Evolutionary conservation across 2,888 invertebrate species (phyloP), one percentile per base, ranked within the genome.

Genomic region (Gastrophysa polygoni): DNA sequence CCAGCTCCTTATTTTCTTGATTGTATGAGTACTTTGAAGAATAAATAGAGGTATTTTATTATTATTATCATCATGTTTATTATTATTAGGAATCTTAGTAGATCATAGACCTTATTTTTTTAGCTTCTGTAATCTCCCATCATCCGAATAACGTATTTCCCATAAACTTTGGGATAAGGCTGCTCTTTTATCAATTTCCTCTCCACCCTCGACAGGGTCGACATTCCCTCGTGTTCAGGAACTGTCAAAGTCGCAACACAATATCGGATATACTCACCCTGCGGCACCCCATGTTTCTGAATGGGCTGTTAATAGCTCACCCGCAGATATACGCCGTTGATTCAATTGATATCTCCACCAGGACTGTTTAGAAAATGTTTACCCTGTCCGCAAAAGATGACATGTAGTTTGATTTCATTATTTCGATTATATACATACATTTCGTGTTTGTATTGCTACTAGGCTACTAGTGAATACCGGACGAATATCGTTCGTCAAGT

Each of bases 271-370:
- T 46, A 32, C 11, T 47, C 21, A 28, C 48, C 54, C 11, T 24
- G 46, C 46, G 48, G 63, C 60, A 52, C 63, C 63, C 64, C 62
- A 63, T 56, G 50, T 47, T 38, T 59, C 63, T 73, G 69, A 73
- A 73, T 72, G 69, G 72, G 68, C 71, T 67, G 71, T 73, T 73
- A 75, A 75, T 73, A 72, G 71, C 68, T 55, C 65, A 61, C 65
- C 69, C 68, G 56, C 66, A 65, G 64, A 70, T 68, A 73, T 73
- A 71, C 71, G 67, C 58, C 64, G 60, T 66, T 69, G 69, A 69
- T 70, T 69, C 69, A 69, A 68, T 69, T 68, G 68, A 58, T 57
- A 61, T 64, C 64, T 57, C 58, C 50, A 49, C 49, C 47, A 61
- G 57, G 57, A 51, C 48, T 61, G 61, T 61, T 63, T 66, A 59